Base-by-base conservation (phyloP, 2,888 invertebrate genomes). In the Phortica okadai region DNA sequence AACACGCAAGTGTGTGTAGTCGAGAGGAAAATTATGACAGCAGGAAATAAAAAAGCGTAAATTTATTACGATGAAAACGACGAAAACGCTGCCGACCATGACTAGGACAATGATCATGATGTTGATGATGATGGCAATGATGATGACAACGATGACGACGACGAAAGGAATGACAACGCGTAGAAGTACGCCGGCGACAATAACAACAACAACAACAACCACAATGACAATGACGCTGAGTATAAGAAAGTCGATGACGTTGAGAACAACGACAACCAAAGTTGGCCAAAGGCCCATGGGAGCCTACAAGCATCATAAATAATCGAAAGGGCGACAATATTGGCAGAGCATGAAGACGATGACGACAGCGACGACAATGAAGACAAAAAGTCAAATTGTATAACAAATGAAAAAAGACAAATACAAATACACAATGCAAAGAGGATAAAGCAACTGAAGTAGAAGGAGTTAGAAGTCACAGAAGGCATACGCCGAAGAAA, bases 21-120 rank as follows among this genome's bases (percentile, higher is more conserved):
- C 84, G 87, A 82, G 87, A 84, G 78, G 84, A 88, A 86, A 88
- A 88, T 88, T 88, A 88, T 88, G 87, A 86, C 88, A 86, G 88
- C 79, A 85, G 88, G 88, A 87, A 87, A 87, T 87, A 88, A 86
- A 87, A 87, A 84, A 87, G 82, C 85, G 88, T 87, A 86, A 87
- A 87, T 87, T 88, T 87, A 87, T 88, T 87, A 83, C 87, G 82
- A 81, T 82, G 83, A 80, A 81, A 84, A 86, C 84, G 85, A 87
- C 86, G 86, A 86, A 86, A 83, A 87, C 85, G 84, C 84, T 25
- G 8, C 6, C 16, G 62, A 62, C 62, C 64, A 87, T 85, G 33
- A 33, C 33, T 50, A 6, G 10, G 2, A 50, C 54, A 54, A 50
- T 25, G 54, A 70, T 25, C 54, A 54, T 54, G 54, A 54, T n/a